These are phyloP conservation scores for Meiosimyza decipiens DNA, from an alignment of 2,888 invertebrate genomes.

Conservation along the genomic window DNA sequence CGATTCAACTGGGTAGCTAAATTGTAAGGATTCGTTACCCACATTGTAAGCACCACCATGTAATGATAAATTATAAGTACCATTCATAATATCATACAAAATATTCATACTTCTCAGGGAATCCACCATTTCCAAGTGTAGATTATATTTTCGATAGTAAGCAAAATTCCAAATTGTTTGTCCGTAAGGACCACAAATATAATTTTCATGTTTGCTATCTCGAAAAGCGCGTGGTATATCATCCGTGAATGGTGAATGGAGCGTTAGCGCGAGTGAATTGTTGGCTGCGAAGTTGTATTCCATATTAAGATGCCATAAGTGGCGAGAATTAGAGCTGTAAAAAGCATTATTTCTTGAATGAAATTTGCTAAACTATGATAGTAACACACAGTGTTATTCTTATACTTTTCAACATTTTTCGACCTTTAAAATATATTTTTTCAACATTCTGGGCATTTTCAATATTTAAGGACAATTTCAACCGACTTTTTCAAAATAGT, in stretches of 20 bases:
- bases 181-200: slow-evolving; percentile 50
- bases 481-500: too few relatives aligned
- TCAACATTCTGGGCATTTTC: too few relatives aligned
- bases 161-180: slow-evolving; percentile 51
- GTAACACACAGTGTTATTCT: too few relatives aligned
- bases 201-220: slow-evolving; percentile 2
- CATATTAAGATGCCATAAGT: too few relatives aligned
- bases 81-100: slow-evolving; percentile 42
- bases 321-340: too few relatives aligned
- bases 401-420: too few relatives aligned
- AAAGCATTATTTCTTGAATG: too few relatives aligned
- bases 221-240: slow-evolving; percentile 53
- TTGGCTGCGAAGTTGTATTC: too few relatives aligned
- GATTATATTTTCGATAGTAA: slow-evolving; percentile 42
- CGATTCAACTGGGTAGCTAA: slow-evolving; percentile 58
- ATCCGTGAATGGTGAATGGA: slow-evolving; percentile 34
- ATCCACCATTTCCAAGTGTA: slow-evolving; percentile 46
- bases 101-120: slow-evolving; percentile 46
- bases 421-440: too few relatives aligned
- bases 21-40: slow-evolving; percentile 37
- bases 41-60: slow-evolving; percentile 44
- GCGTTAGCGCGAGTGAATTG: too few relatives aligned
- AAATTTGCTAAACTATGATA: too few relatives aligned
- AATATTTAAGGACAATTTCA: too few relatives aligned
- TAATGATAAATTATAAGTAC: slow-evolving; percentile 53